A percentile compares a stretch with the other conserved stretches of the same genome.
These are phyloP conservation scores for Sinhomidia bicolor DNA, from an alignment of 2,888 invertebrate species.

Conservation along the genomic window DNA sequence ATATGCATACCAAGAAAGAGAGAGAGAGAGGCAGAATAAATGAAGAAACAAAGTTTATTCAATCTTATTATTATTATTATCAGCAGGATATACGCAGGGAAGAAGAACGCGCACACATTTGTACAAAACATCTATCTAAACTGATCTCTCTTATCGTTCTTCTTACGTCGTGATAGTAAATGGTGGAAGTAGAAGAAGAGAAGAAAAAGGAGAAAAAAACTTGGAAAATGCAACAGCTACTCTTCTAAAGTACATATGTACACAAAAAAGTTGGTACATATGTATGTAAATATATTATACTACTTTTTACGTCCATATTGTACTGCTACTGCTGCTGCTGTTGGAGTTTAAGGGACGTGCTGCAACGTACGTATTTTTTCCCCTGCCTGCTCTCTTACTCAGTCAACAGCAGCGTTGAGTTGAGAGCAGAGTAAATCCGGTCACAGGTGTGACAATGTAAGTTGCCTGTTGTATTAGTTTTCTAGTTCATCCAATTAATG, in stretches of 20 bases:
- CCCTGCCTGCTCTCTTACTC: no score
- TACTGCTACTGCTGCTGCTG: no score
- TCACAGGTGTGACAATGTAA: constrained; percentile 80
- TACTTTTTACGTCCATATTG: not conserved
- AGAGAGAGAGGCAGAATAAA: constrained; percentile 1
- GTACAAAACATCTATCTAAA: not conserved
- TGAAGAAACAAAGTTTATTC: constrained; percentile 66
- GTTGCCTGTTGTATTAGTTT: constrained; percentile 78
- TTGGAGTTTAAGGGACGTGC: no score
- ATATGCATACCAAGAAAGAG: constrained; percentile 8
- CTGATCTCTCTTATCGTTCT: constrained; percentile 34
- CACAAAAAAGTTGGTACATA: not conserved
- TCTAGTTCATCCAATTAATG: constrained; percentile 80
- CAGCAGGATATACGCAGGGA: no score
- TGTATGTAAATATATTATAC: not conserved
- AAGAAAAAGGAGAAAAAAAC: no score
- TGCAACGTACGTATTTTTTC: no score
- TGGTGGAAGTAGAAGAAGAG: no score
- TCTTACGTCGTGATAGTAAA: not conserved
- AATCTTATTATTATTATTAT: constrained; percentile 68
- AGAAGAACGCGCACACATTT: not conserved
- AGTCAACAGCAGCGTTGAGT: constrained; percentile 66
- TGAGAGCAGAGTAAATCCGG: constrained; percentile 77
- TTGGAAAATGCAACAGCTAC: constrained; percentile 62
- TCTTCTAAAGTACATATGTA: constrained; percentile 48